These are phyloP conservation scores for Parnassius orleans DNA, from an alignment of 2,888 invertebrate species.

Conservation along the genomic window DNA sequence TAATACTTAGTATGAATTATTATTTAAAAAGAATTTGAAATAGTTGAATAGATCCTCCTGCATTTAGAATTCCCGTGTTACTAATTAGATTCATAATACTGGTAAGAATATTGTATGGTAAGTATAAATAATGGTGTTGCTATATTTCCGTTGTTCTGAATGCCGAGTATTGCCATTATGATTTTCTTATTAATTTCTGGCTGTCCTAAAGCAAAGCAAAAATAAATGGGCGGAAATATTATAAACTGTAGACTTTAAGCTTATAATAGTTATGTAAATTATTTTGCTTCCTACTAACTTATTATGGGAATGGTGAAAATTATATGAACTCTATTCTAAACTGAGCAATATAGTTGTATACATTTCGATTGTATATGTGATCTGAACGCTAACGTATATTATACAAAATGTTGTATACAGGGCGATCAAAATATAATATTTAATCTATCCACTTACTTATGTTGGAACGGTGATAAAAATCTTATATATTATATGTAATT, in stretches of 20 bases:
- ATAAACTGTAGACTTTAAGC: conserved; percentile 48
- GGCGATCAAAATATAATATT: conserved; percentile 60
- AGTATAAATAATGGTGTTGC: conserved; percentile 45
- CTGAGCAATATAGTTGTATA: conserved; percentile 53
- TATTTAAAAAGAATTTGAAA: conserved; percentile 54
- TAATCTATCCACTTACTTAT: conserved; percentile 41
- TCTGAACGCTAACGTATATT: conserved; percentile 31
- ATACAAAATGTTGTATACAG: conserved; percentile 47
- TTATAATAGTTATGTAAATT: conserved; percentile 46
- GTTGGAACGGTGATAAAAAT: conserved; percentile 44
- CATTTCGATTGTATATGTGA: conserved; percentile 17
- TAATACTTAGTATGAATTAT: conserved; percentile 60
- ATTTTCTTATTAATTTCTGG: conserved; percentile 34
- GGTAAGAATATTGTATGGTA: conserved; percentile 48
- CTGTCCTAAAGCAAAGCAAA: conserved; percentile 13
- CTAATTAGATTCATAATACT: conserved; percentile 50
- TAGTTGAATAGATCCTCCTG: conserved; percentile 57
- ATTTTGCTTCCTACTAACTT: conserved; percentile 45
- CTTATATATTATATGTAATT: conserved; percentile 40
- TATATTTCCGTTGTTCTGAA: conserved; percentile 51
- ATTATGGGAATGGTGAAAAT: conserved; percentile 23
- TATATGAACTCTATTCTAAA: conserved; percentile 37
- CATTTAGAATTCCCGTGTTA: conserved; percentile 63
- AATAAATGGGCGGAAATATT: conserved; percentile 45
- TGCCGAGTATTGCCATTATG: conserved; percentile 55